Conservation (phyloP, 2,797 vertebrate species). For the Leptodactylus fallax region DNA sequence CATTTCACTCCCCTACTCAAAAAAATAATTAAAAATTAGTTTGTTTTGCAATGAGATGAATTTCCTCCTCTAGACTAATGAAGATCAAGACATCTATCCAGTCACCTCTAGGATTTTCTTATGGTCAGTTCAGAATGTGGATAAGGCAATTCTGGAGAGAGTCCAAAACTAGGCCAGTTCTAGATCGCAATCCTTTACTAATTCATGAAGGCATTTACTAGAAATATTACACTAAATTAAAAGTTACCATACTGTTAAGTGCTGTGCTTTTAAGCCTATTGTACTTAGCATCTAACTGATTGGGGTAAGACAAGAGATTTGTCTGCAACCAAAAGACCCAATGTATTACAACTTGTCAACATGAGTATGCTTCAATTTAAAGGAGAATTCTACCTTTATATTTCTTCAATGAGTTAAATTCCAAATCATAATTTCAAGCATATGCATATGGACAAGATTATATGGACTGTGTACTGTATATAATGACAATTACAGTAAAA, state of each 20-base stretch:
- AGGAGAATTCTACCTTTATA: background rate
- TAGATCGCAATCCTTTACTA: conserved; percentile 22
- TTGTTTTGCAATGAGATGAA: background rate
- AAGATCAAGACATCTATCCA: background rate
- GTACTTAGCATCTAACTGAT: background rate
- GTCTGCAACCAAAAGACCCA: background rate
- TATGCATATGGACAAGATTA: too few species aligned
- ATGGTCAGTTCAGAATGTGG: background rate
- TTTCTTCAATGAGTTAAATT: background rate
- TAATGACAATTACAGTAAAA: too few species aligned
- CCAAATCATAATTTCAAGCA: too few species aligned
- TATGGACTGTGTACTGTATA: too few species aligned
- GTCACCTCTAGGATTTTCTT: background rate
- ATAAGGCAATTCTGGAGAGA: background rate
- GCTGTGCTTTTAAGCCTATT: background rate
- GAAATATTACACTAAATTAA: conserved; percentile 31
- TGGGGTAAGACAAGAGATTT: background rate
- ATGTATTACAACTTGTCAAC: background rate
- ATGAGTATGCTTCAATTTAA: background rate
- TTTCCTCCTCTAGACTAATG: background rate
- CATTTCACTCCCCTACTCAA: too few species aligned
- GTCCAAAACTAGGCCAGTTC: background rate
- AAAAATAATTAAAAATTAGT: too few species aligned
- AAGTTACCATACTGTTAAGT: background rate
- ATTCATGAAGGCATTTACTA: conserved; percentile 44